Base-by-base conservation (phyloP, 2,797 vertebrate genomes). In the Emys orbicularis region DNA sequence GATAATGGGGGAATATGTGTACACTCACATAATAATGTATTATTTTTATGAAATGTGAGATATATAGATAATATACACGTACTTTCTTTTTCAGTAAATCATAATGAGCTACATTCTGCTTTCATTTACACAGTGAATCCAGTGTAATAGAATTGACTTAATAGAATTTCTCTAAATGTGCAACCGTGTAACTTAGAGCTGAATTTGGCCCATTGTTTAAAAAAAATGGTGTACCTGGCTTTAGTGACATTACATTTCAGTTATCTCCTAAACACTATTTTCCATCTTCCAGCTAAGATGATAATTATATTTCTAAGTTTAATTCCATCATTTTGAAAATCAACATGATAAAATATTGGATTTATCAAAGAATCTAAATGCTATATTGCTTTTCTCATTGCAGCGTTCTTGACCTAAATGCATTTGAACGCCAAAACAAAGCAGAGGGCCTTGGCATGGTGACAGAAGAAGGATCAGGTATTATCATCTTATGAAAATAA, bases 401-500 rank as follows among this genome's bases (percentile, higher is more conserved):
- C 96, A 99, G 99, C 93, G 99, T 99, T 97, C 98, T 99, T 90
- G 99, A 99, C 95, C 98, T 99, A 81, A 99, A 99, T 95, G 99
- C 99, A 1, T 99, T 99, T 94, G 99, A 99, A 98, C 98, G 99
- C 83, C 99, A 99, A 97, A 99, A 99, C 98, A 99, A 99, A 98
- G 99, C 99, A 9, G 99, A 99, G 97, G 99, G 99, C 79, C 98
- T 99, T 89, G 99, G 99, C 12, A 99, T 99, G 99, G 99, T 99
- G 96, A 99, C 99, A 5, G 99, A 99, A 95, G 99, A 99, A 96
- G 99, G 99, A 94, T 99, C 99, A 99, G 99, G 99, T 99, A 99
- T 82, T 91, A 37, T 52, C 13, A 10, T 83, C 61, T 95, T 80
- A 84, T 81, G 59, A 86, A n/a, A 90, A 94, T 86, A n/a, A 83